phyloP scores from a whole-genome alignment of 2,797 vertebrate genomes.

The Cyclura pinguis region DNA sequence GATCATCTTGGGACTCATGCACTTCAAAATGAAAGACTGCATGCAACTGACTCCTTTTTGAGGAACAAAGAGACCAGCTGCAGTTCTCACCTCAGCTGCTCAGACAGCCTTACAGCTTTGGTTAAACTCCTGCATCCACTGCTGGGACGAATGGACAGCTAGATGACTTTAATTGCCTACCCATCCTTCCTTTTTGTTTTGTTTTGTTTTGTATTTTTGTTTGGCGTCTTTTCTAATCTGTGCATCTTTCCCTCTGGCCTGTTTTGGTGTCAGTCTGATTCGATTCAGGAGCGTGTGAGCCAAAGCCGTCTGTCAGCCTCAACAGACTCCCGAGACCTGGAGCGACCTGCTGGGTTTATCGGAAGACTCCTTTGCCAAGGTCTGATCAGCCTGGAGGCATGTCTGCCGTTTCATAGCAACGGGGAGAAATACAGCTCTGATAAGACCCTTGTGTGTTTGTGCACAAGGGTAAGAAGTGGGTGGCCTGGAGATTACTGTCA shows the following conservation, averaged over 20 bases:
- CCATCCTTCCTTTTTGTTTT: neutral
- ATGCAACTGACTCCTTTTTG: neutral
- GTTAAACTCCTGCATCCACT: neutral
- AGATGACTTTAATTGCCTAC: too few species aligned
- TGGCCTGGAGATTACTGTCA: neutral
- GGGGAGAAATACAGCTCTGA: neutral
- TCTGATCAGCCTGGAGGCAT: neutral
- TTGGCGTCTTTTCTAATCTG: neutral
- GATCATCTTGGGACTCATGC: too few species aligned
- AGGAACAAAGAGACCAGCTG: too few species aligned
- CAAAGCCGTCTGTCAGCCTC: neutral
- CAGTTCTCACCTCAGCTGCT: neutral
- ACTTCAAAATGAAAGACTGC: neutral
- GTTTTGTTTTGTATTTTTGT: neutral
- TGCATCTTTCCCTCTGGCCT: neutral
- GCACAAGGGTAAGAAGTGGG: neutral
- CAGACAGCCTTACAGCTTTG: neutral
- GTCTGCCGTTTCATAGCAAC: conserved; percentile 35
- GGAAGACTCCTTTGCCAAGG: neutral
- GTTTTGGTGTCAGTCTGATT: neutral
- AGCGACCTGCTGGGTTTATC: neutral
- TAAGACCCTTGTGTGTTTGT: neutral
- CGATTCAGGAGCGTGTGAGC: neutral
- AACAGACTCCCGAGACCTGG: too few species aligned
- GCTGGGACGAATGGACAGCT: too few species aligned